Base-by-base conservation (phyloP, 2,888 invertebrate genomes). In the Taenaris catops region DNA sequence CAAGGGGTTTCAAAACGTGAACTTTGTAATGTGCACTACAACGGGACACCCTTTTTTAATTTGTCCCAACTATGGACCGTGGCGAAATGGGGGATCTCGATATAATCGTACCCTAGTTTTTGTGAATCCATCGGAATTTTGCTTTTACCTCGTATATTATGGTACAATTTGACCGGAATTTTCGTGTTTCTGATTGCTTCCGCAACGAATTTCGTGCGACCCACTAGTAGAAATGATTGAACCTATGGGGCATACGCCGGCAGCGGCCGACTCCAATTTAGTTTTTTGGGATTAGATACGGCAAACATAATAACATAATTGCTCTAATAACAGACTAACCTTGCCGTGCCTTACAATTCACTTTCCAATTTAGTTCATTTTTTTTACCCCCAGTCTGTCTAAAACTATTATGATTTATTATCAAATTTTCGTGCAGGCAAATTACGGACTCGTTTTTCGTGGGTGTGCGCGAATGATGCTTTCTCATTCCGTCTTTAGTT, bases 231-330 rank as follows among this genome's bases (percentile, higher is more conserved):
- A 74, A 73, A 78, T 80, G 79, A 81, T 83, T 76, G 81, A 73
- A 81, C 76, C 78, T 80, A 81, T 79, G 74, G 75, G 73, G 71
- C 78, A 74, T 73, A 74, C 63, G 83, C 81, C 83, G 80, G 80
- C 84, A 83, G 86, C 81, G 81, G 71, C 70, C 66, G 64, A 72
- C 73, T 81, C 84, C 84, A 86, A 84, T 84, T 86, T 86, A 76
- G 76, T 84, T 84, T 84, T 29, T 86, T 83, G 71, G 78, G 76
- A 86, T 86, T 86, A 84, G 86, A 84, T 80, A 84, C 84, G 80
- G 81, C 81, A 67, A 78, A 81, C 78, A 81, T 84, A 86, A 86
- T 84, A 83, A 86, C 84, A 84, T 84, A 86, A 86, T 86, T 86
- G 86, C 61, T 80, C 79, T 84, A 84, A 84, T 86, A 86, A 84